Conservation (phyloP, 2,888 invertebrate genomes). For the Opisthograptis luteolata region DNA sequence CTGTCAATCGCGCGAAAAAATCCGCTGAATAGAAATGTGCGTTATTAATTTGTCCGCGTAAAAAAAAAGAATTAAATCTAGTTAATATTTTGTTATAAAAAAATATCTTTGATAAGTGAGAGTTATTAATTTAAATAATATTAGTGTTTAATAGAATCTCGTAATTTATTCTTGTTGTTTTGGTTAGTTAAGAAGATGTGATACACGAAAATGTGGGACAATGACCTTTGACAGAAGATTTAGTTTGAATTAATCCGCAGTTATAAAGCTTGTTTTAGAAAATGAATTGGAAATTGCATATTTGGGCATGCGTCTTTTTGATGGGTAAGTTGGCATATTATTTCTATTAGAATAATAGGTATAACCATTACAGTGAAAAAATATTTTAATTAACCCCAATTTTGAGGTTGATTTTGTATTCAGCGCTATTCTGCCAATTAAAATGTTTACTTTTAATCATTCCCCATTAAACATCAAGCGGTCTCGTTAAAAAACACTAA, state of each 20-base stretch:
- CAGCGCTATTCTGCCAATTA: too few species aligned
- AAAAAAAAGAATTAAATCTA: conserved; percentile 3
- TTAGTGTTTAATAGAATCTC: too few species aligned
- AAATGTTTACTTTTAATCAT: conserved; percentile 12
- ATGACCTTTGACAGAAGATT: conserved; percentile 23
- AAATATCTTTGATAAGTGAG: too few species aligned
- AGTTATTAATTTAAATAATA: too few species aligned
- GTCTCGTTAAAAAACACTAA: not conserved
- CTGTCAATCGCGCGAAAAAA: conserved; percentile 1
- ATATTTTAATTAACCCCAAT: too few species aligned
- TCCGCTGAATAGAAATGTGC: not conserved
- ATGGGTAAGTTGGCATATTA: conserved; percentile 46
- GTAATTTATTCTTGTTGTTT: too few species aligned
- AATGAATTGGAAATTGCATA: conserved; percentile 49
- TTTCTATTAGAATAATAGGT: too few species aligned
- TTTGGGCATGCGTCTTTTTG: conserved; percentile 47
- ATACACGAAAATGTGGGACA: conserved; percentile 2
- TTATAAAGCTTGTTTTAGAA: conserved; percentile 26
- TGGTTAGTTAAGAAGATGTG: too few species aligned
- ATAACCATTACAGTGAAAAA: too few species aligned
- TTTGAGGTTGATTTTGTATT: too few species aligned
- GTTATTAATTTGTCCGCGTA: not conserved
- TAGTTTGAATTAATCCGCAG: conserved; percentile 12
- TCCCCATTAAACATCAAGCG: not conserved
- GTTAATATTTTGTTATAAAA: not conserved